These are phyloP conservation scores for Oreochromis niloticus DNA, from an alignment of 2,113 vertebrate species.

Conservation along the genomic window DNA sequence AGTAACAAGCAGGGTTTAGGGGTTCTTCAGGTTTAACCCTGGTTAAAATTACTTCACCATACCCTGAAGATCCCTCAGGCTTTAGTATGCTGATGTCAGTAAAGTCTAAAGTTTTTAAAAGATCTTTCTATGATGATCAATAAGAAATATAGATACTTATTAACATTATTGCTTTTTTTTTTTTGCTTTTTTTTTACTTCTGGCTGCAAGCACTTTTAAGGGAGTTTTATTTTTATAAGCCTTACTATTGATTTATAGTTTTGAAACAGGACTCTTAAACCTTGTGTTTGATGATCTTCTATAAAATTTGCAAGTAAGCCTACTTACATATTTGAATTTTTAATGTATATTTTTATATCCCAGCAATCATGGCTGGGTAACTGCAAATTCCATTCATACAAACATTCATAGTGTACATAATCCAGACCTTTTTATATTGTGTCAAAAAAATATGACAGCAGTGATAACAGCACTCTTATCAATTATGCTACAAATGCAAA, in stretches of 20 bases:
- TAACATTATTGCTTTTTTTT: neutral
- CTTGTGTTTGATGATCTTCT: neutral
- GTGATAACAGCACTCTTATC: neutral
- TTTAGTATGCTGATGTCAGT: neutral
- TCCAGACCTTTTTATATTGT: neutral
- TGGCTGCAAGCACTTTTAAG: neutral
- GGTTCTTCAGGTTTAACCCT: neutral
- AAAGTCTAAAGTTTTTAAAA: neutral
- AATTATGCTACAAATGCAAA: neutral
- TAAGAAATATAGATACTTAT: neutral
- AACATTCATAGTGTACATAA: neutral
- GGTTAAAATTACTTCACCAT: neutral
- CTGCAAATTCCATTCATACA: neutral
- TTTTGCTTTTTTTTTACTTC: accelerated
- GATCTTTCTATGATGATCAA: neutral
- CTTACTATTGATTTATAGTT: neutral
- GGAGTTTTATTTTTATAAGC: neutral
- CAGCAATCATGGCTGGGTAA: neutral
- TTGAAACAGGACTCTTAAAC: neutral
- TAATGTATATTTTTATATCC: neutral
- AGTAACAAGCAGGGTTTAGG: neutral
- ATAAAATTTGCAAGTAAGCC: neutral
- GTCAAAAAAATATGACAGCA: neutral
- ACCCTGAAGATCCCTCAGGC: neutral
- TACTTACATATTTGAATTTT: neutral